Evolutionary conservation across 2,113 vertebrate genomes (phyloP).

Genomic region (Polypterus bichir): DNA sequence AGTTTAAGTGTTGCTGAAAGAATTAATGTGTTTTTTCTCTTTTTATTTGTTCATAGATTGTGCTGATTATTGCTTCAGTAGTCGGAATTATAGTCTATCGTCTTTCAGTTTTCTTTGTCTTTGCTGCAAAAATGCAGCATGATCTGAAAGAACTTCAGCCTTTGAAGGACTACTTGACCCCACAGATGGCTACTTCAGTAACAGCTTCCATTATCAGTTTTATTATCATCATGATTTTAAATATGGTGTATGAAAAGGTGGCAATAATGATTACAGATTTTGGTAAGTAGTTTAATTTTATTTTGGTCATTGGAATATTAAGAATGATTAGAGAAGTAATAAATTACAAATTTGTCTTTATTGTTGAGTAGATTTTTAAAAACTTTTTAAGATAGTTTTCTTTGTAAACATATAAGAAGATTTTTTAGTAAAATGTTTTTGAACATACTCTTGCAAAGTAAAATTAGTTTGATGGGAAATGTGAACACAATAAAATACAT

Average conservation of each 20-base stretch:
- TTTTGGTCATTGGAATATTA: too few relatives aligned
- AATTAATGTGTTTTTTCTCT: too few relatives aligned
- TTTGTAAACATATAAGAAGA: too few relatives aligned
- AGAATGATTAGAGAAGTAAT: too few relatives aligned
- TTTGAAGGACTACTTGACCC: constrained; percentile 75
- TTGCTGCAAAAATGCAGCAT: constrained; percentile 51
- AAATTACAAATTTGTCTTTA: too few relatives aligned
- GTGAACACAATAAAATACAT: too few relatives aligned
- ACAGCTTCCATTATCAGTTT: constrained; percentile 84
- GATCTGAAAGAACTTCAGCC: constrained; percentile 54
- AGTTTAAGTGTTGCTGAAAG: neutral
- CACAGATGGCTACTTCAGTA: constrained; percentile 79
- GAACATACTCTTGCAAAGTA: too few relatives aligned
- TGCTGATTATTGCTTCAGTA: constrained; percentile 77
- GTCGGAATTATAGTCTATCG: constrained; percentile 80
- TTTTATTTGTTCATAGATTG: constrained; percentile 48
- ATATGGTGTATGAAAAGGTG: constrained; percentile 75
- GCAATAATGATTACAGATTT: constrained; percentile 87
- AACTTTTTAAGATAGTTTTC: too few relatives aligned
- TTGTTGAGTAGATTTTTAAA: too few relatives aligned
- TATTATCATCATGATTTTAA: constrained; percentile 81
- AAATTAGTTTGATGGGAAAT: too few relatives aligned
- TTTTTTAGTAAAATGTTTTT: too few relatives aligned
- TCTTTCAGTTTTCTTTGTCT: constrained; percentile 72
- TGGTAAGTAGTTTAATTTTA: constrained; percentile 39